Percentiles rank a stretch among this genome's conserved stretches.
phyloP scores from a whole-genome alignment of 2,797 vertebrate species.

The Hoplostethus atlanticus region DNA sequence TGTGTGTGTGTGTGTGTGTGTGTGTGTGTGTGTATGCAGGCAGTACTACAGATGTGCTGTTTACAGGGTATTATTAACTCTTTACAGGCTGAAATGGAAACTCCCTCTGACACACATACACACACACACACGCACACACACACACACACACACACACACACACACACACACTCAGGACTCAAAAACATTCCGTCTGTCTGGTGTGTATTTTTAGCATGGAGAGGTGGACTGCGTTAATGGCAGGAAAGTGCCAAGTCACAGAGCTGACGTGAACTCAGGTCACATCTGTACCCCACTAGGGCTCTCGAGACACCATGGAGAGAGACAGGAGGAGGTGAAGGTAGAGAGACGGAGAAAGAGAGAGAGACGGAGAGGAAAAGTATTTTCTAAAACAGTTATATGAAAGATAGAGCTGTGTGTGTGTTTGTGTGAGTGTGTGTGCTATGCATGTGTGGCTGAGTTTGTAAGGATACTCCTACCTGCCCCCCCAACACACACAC shows the following conservation, averaged over 20 bases:
- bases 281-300: conserved; percentile 51
- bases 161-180: conserved; percentile 34
- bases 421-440: conserved; percentile 6
- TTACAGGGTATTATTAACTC: conserved; percentile 38
- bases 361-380: no score
- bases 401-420: background rate
- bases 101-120: conserved; percentile 46
- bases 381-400: no score
- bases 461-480: background rate
- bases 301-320: conserved; percentile 25
- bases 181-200: conserved; percentile 64
- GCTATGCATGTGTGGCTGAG: no score
- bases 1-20: conserved; percentile 11
- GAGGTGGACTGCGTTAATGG: conserved; percentile 64
- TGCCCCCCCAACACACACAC: no score
- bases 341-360: no score
- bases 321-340: no score
- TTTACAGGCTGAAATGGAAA: conserved; percentile 48
- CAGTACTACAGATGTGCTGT: no score
- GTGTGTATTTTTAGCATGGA: conserved; percentile 61
- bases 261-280: conserved; percentile 58
- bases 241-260: conserved; percentile 70
- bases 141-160: conserved; percentile 12
- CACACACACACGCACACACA: conserved; percentile 13
- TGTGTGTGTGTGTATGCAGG: background rate